phyloP scores from a whole-genome alignment of 2,888 invertebrate genomes.

The Sylvicola cinctus region DNA sequence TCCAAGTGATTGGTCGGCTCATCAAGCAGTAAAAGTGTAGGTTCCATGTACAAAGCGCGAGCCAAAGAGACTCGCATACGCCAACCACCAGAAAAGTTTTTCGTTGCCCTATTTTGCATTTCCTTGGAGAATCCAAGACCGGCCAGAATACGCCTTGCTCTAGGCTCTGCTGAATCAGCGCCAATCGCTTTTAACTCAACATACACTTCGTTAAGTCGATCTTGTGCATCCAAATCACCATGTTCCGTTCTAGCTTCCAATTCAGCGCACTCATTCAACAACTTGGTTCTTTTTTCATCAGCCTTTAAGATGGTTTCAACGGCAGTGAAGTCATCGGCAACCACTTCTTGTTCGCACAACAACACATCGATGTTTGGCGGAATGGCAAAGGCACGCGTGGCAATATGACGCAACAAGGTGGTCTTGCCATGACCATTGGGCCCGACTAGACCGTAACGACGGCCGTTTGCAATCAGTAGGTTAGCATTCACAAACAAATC shows the following conservation, averaged over 20 bases:
- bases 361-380: conserved; percentile 90
- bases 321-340: conserved; percentile 82
- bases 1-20: conserved; percentile 99
- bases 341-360: conserved; percentile 95
- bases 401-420: conserved; percentile 82
- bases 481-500: conserved; percentile 93
- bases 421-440: conserved; percentile 99
- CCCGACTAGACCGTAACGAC: conserved; percentile 93
- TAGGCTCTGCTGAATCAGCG: conserved; percentile 93
- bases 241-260: conserved; percentile 49
- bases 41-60: conserved; percentile 89
- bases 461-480: conserved; percentile 76
- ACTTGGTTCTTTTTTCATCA: conserved; percentile 66
- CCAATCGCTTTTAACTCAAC: conserved; percentile 90
- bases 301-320: conserved; percentile 86
- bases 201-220: conserved; percentile 74
- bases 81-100: conserved; percentile 90
- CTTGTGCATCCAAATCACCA: conserved; percentile 53
- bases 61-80: conserved; percentile 97
- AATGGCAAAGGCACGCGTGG: conserved; percentile 74
- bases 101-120: conserved; percentile 81
- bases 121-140: conserved; percentile 85
- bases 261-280: conserved; percentile 65
- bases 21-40: conserved; percentile 88
- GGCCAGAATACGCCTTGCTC: conserved; percentile 86